Evolutionary conservation across 2,113 vertebrate genomes (phyloP).

Genomic region (Atherinomorus stipes): DNA sequence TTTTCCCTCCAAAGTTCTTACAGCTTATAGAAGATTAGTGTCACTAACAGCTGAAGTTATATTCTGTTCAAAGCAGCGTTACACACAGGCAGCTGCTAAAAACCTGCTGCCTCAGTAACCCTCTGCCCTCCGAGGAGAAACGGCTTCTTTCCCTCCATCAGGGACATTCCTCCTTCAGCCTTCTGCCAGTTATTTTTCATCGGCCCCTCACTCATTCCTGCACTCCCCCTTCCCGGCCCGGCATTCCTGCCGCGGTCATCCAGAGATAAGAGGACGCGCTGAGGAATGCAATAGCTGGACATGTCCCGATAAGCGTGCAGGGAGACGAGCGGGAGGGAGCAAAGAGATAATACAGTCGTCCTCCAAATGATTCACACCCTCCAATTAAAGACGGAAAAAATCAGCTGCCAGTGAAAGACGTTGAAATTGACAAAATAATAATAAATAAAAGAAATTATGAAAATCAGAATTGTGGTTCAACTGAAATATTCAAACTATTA

Average conservation of each 20-base stretch:
- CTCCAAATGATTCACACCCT: too few relatives aligned
- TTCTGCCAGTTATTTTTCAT: conserved; percentile 59
- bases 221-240: conserved; percentile 35
- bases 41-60: too few relatives aligned
- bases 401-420: too few relatives aligned
- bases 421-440: too few relatives aligned
- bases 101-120: conserved; percentile 19
- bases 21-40: too few relatives aligned
- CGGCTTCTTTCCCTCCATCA: conserved; percentile 8
- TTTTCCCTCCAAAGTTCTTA: too few relatives aligned
- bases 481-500: too few relatives aligned
- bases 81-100: conserved; percentile 32
- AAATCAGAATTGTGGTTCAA: too few relatives aligned
- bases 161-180: conserved; percentile 55
- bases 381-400: too few relatives aligned
- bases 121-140: background rate
- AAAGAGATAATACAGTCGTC: conserved; percentile 37
- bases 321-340: background rate
- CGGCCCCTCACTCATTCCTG: conserved; percentile 35
- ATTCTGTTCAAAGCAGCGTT: too few relatives aligned
- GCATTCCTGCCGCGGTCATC: conserved; percentile 62
- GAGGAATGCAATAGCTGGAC: conserved; percentile 61
- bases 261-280: conserved; percentile 68
- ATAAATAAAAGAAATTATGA: too few relatives aligned
- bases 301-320: conserved; percentile 59